A percentile compares a stretch with the other conserved stretches of the same genome.
Evolutionary conservation across 2,113 vertebrate genomes (phyloP).

Genomic region (Neolamprologus variostigma): DNA sequence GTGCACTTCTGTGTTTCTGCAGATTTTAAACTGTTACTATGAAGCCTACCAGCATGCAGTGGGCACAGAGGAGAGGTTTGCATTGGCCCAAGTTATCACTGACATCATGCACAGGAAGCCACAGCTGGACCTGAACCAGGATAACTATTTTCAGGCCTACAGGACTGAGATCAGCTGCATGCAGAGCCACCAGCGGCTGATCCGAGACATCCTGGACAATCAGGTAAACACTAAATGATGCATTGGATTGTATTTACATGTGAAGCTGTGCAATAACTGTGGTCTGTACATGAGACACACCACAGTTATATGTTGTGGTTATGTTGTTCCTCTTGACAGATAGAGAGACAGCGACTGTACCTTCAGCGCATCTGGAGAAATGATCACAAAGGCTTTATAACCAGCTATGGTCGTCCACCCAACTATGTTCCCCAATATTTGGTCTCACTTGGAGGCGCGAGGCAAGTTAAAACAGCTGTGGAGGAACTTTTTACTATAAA

Average conservation of each 20-base stretch:
- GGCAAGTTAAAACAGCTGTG: slow-evolving; percentile 28
- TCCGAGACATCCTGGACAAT: slow-evolving; percentile 51
- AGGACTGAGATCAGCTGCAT: slow-evolving; percentile 59
- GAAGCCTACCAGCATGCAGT: slow-evolving; percentile 72
- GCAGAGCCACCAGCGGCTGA: slow-evolving; percentile 65
- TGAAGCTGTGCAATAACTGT: neutral
- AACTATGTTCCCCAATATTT: slow-evolving; percentile 65
- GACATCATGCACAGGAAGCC: slow-evolving; percentile 63
- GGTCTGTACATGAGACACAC: neutral
- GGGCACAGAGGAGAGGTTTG: slow-evolving; percentile 67
- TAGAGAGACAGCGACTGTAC: slow-evolving; percentile 65
- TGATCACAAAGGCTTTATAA: neutral
- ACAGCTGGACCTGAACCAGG: slow-evolving; percentile 61
- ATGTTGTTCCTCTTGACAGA: slow-evolving; percentile 35
- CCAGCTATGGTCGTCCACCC: slow-evolving; percentile 65
- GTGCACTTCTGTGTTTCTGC: neutral
- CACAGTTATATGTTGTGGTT: neutral
- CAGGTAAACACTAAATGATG: slow-evolving; percentile 52
- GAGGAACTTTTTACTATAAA: neutral
- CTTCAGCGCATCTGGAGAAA: slow-evolving; percentile 61
- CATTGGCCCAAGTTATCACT: slow-evolving; percentile 65
- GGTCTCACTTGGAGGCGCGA: slow-evolving; percentile 67
- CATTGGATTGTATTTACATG: neutral
- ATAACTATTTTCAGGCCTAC: slow-evolving; percentile 64
- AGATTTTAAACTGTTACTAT: slow-evolving; percentile 75